These are phyloP conservation scores for Anomalospiza imberbis DNA, from an alignment of 2,797 vertebrate genomes.

Conservation along the genomic window DNA sequence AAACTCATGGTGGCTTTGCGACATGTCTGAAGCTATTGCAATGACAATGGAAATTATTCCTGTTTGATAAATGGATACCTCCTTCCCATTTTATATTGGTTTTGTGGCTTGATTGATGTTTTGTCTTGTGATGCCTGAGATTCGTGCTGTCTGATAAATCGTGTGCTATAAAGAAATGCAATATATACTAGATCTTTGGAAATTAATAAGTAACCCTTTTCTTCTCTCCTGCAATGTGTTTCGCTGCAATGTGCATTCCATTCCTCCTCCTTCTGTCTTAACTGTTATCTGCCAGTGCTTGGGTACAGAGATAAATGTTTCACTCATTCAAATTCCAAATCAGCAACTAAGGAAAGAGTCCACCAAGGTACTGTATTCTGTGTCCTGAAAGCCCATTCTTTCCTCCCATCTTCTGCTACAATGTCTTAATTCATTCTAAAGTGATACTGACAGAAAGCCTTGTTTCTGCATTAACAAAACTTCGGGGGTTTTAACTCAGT, in stretches of 20 bases:
- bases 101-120: constrained; percentile 52
- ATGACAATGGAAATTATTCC: constrained; percentile 26
- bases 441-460: neutral
- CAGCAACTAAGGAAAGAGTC: constrained; percentile 87
- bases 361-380: constrained; percentile 89
- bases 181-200: constrained; percentile 51
- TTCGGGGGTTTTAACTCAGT: neutral
- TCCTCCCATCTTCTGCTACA: constrained; percentile 43
- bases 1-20: constrained; percentile 25
- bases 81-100: constrained; percentile 54
- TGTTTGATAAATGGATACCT: constrained; percentile 49
- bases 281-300: constrained; percentile 87
- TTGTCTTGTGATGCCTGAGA: constrained; percentile 56
- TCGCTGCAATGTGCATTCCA: constrained; percentile 72
- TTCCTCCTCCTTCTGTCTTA: constrained; percentile 77
- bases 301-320: constrained; percentile 96
- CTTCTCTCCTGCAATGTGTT: constrained; percentile 70
- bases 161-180: constrained; percentile 55
- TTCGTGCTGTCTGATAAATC: constrained; percentile 53
- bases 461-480: neutral
- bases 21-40: constrained; percentile 46
- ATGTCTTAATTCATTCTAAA: constrained; percentile 27
- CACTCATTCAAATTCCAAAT: constrained; percentile 92
- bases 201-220: constrained; percentile 72
- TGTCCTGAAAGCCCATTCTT: constrained; percentile 52